Evolutionary conservation across 2,797 vertebrate genomes (phyloP), one percentile per base, ranked within the genome.

Genomic region (Melanotaenia nigrans): DNA sequence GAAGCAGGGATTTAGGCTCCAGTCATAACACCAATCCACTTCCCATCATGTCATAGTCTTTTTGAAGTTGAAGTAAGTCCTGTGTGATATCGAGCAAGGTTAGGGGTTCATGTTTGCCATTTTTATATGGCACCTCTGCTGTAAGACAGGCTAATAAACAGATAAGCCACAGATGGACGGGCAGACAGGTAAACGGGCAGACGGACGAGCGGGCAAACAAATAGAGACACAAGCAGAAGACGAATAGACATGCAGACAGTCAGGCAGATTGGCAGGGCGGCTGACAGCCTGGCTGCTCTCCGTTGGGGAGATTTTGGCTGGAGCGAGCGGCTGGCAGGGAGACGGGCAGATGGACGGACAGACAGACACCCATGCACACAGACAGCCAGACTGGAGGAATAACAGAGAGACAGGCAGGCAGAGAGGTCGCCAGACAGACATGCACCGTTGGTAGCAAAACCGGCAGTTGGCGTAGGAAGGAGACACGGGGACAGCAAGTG

Each of bases 401-500:
- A 79, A 81, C 70, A 61, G 79, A 77, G 35, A 57, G 82, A 83
- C 81, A 3, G 74, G 66, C 66, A 63, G 36, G 61, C 71, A 61
- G 74, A 75, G 78, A 82, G 76, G 74, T 68, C 83, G 88, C 86
- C 88, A 91, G 90, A 90, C 82, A 91, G 92, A 89, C 85, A 87
- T 88, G 91, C 91, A 86, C 89, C 40, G 64, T 88, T 84, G 89
- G 89, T 89, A 89, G 85, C 87, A 83, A 42, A 87, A 88, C 89
- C 86, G 87, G 83, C 89, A 83, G 88, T 89, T 92, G 90, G 90
- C 85, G 65, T 79, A 77, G 90, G 89, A 90, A 89, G 89, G 90
- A 92, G 91, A 92, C 89, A 77, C 51, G 64, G 91, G 92, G 91
- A 92, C 90, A 87, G 89, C 82, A 72, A 90, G 80, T 71, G 91